Percentiles rank a stretch among this genome's conserved stretches.
Conservation (phyloP, 2,888 invertebrate genomes). For the Acanthosepion pharaonis region DNA sequence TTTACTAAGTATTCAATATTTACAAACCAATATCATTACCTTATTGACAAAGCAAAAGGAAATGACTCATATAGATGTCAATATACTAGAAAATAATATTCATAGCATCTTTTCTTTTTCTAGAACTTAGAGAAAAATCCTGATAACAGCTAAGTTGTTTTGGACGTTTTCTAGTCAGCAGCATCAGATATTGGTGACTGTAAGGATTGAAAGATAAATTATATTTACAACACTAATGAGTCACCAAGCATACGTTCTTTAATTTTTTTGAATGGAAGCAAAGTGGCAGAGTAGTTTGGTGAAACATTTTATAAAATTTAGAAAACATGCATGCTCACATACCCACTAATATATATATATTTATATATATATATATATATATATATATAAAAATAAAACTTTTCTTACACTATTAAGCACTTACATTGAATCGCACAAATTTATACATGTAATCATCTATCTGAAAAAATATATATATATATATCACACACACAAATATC, state of each 20-base stretch:
- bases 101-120: not conserved
- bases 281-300: not conserved
- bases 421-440: too few species aligned
- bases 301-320: too few species aligned
- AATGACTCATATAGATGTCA: slow-evolving; percentile 1
- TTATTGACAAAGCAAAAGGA: not conserved
- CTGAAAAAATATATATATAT: not conserved
- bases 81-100: not conserved
- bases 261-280: not conserved
- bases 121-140: not conserved
- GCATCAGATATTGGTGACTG: not conserved
- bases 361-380: too few species aligned
- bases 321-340: not conserved
- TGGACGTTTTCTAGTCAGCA: not conserved
- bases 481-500: not conserved
- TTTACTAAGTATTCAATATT: not conserved
- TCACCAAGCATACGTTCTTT: not conserved
- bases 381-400: too few species aligned
- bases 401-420: too few species aligned
- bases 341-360: too few species aligned
- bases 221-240: not conserved
- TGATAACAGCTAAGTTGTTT: not conserved
- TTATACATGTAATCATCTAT: too few species aligned
- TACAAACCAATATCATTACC: not conserved
- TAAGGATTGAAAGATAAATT: not conserved